These are phyloP conservation scores for Zosterops borbonicus DNA, from an alignment of 2,113 vertebrate genomes.

Conservation along the genomic window DNA sequence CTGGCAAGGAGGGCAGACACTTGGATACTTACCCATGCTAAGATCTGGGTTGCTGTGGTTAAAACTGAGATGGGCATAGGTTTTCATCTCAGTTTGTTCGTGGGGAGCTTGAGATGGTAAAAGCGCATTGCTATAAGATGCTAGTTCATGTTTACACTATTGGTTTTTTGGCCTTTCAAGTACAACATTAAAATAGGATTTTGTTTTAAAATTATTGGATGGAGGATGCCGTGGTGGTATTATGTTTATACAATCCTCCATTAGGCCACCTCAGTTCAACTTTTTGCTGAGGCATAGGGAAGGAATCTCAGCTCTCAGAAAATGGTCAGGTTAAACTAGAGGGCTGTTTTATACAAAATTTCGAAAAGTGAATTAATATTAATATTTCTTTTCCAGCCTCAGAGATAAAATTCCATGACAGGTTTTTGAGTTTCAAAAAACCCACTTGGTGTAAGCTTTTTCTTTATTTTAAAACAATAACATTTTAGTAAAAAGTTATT, in stretches of 20 bases:
- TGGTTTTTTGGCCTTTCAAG: neutral
- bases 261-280: neutral
- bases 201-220: neutral
- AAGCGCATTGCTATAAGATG: neutral
- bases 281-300: neutral
- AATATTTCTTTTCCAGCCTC: neutral
- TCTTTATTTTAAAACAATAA: neutral
- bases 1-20: neutral
- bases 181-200: neutral
- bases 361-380: neutral
- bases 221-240: neutral
- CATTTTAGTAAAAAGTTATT: neutral
- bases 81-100: neutral
- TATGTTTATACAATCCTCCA: neutral
- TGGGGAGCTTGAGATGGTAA: neutral
- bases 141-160: neutral
- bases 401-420: neutral
- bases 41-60: neutral
- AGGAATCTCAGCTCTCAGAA: neutral
- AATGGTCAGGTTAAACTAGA: neutral
- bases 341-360: neutral
- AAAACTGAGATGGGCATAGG: neutral
- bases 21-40: neutral
- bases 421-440: neutral
- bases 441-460: neutral